These are phyloP conservation scores for Entomyzon cyanotis DNA, from an alignment of 2,113 vertebrate genomes.

Conservation along the genomic window DNA sequence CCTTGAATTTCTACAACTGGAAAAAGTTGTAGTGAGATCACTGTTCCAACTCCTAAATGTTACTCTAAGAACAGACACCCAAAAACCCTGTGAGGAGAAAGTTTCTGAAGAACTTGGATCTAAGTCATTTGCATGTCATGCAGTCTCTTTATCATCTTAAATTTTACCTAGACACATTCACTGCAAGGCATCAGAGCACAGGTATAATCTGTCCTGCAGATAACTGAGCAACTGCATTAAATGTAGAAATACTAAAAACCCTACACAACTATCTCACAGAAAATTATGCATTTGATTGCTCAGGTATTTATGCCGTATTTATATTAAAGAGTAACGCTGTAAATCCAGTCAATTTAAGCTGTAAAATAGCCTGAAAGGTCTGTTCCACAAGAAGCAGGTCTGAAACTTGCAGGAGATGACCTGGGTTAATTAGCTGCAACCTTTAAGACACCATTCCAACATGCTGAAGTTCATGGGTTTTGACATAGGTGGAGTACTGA, in stretches of 20 bases:
- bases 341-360: background rate
- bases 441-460: background rate
- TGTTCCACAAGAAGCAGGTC: background rate
- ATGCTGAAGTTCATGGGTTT: slow-evolving; percentile 7
- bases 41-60: background rate
- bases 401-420: slow-evolving; percentile 4
- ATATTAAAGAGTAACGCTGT: background rate
- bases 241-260: background rate
- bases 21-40: background rate
- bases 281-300: background rate
- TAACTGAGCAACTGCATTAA: background rate
- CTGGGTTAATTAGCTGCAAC: slow-evolving; percentile 30
- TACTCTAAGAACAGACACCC: background rate
- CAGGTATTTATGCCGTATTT: background rate
- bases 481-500: background rate
- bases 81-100: background rate
- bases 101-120: background rate
- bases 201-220: background rate
- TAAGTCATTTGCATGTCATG: background rate
- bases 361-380: background rate
- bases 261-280: background rate
- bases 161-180: background rate
- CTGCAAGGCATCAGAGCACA: background rate
- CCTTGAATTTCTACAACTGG: background rate
- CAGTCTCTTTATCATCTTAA: background rate